phyloP scores from a whole-genome alignment of 2,797 vertebrate species.

The Tiaroga cobitis region DNA sequence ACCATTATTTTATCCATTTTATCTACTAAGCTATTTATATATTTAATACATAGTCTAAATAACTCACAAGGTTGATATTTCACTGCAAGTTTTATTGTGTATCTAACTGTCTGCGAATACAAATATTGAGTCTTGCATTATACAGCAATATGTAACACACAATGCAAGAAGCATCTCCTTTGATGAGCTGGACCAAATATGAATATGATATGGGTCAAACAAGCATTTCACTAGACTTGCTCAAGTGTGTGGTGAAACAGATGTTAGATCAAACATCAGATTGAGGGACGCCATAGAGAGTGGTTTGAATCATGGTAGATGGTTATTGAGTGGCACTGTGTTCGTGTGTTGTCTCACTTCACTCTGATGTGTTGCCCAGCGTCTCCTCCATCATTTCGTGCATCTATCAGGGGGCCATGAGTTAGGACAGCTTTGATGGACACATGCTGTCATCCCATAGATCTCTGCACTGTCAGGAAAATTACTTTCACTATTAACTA shows the following conservation, averaged over 20 bases:
- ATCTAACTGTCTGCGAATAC: background rate
- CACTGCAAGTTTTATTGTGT: background rate
- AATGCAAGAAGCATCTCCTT: background rate
- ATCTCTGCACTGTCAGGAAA: slow-evolving; percentile 30
- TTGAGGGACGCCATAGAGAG: slow-evolving; percentile 57
- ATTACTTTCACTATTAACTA: slow-evolving; percentile 37
- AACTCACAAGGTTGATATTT: background rate
- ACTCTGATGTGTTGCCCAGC: slow-evolving; percentile 25
- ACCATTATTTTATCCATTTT: background rate
- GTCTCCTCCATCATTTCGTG: slow-evolving; percentile 33
- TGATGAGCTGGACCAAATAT: background rate
- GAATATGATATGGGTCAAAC: background rate
- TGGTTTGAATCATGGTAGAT: slow-evolving; percentile 27
- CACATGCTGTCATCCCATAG: slow-evolving; percentile 39
- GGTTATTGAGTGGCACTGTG: slow-evolving; percentile 57
- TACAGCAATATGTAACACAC: background rate
- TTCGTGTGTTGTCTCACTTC: slow-evolving; percentile 50
- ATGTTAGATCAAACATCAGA: slow-evolving; percentile 21
- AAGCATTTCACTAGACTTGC: background rate
- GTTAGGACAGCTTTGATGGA: slow-evolving; percentile 32
- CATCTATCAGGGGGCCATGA: slow-evolving; percentile 3
- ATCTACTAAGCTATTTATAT: background rate
- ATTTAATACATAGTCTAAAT: background rate
- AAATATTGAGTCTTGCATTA: background rate
- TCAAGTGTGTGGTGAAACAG: background rate